Conservation (phyloP, 2,888 invertebrate genomes). For the Cheilosia pagana region DNA sequence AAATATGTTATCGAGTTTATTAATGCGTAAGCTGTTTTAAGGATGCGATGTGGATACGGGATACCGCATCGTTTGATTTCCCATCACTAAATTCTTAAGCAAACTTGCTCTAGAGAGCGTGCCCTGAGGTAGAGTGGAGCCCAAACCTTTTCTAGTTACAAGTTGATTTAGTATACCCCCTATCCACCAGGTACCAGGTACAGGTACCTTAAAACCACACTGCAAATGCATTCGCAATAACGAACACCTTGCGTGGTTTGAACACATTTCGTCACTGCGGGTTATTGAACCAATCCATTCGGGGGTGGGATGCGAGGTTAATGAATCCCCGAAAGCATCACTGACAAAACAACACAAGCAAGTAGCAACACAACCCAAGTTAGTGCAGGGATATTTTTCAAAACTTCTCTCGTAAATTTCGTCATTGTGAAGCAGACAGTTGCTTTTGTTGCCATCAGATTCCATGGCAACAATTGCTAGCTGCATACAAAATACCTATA, state of each 20-base stretch:
- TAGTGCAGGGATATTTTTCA: conserved; percentile 34
- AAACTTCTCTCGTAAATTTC: conserved; percentile 65
- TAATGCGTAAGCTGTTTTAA: too few relatives aligned
- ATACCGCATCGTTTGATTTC: too few relatives aligned
- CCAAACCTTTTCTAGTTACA: too few relatives aligned
- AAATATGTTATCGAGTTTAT: too few relatives aligned
- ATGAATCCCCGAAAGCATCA: conserved; percentile 1
- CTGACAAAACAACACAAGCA: background rate
- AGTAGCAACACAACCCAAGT: background rate
- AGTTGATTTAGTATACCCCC: too few relatives aligned
- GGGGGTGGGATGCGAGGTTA: background rate
- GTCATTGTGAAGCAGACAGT: conserved; percentile 60
- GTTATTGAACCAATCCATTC: background rate
- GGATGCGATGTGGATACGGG: too few relatives aligned
- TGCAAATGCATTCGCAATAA: too few relatives aligned
- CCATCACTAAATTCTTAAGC: too few relatives aligned
- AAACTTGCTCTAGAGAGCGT: too few relatives aligned
- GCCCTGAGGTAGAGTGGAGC: too few relatives aligned
- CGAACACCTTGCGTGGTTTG: background rate
- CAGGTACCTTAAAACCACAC: too few relatives aligned
- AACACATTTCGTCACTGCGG: background rate
- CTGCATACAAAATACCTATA: conserved; percentile 37
- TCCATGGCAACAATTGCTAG: conserved; percentile 43
- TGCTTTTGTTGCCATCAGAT: conserved; percentile 47
- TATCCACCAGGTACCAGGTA: too few relatives aligned